Percentiles rank a stretch among this genome's conserved stretches.
Evolutionary conservation across 2,888 invertebrate genomes (phyloP).

Genomic region (Eupithecia centaureata): DNA sequence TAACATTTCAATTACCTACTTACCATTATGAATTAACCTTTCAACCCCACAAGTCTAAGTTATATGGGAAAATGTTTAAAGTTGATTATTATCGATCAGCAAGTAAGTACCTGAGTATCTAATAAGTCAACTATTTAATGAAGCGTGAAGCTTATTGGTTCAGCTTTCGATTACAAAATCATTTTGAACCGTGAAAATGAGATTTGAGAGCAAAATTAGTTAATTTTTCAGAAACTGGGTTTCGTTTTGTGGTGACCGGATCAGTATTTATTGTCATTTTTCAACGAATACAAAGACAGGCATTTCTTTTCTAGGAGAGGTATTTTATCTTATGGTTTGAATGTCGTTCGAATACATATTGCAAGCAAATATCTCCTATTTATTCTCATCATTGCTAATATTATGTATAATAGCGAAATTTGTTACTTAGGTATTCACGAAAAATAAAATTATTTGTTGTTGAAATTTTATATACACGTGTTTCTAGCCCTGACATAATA

Average conservation of each 20-base stretch:
- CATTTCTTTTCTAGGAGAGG: too few species aligned
- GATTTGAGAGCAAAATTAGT: conserved; percentile 11
- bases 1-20: not conserved
- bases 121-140: conserved; percentile 4
- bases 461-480: too few species aligned
- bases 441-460: too few species aligned
- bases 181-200: conserved; percentile 21
- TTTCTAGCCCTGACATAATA: too few species aligned
- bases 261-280: not conserved
- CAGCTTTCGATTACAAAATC: conserved; percentile 30
- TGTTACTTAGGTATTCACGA: too few species aligned
- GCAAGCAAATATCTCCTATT: too few species aligned
- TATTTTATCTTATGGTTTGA: too few species aligned
- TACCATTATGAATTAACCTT: too few species aligned
- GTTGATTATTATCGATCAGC: conserved; percentile 13
- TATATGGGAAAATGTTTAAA: not conserved
- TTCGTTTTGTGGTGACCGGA: not conserved
- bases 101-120: conserved; percentile 6
- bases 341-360: too few species aligned
- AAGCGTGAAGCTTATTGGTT: conserved; percentile 24
- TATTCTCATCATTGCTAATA: too few species aligned
- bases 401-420: too few species aligned
- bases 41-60: too few species aligned
- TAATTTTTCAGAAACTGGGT: conserved; percentile 10
- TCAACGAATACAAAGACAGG: not conserved